Evolutionary conservation across 53 echinoderm and acorn worm species (phyloP).

Genomic region (Apostichopus leukothele): DNA sequence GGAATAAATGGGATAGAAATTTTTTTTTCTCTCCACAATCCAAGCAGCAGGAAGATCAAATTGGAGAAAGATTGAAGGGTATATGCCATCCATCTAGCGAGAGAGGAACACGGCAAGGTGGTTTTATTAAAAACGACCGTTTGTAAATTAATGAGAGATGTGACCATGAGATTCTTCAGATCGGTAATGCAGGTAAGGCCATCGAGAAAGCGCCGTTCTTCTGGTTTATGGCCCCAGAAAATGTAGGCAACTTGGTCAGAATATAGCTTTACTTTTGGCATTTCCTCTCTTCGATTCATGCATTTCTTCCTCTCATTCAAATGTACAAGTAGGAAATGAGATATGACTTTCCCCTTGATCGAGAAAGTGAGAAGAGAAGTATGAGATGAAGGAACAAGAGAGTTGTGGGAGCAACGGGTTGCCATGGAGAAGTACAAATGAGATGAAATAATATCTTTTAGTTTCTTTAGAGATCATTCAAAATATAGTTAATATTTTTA

Average conservation of each 20-base stretch:
- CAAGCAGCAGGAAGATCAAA: conserved; percentile 3
- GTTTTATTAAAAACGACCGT: not conserved
- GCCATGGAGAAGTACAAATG: not conserved
- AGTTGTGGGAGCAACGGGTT: not conserved
- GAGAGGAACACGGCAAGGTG: not conserved
- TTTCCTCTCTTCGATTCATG: not conserved
- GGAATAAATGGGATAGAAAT: conserved; percentile 22
- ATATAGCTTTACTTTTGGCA: not conserved
- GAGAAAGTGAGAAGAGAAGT: not conserved
- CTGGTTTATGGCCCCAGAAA: not conserved
- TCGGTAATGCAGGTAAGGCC: not conserved
- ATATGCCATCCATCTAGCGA: not conserved
- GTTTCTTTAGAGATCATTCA: no score
- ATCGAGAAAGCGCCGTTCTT: not conserved
- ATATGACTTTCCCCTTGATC: not conserved
- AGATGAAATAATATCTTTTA: no score
- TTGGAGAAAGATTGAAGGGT: conserved; percentile 12
- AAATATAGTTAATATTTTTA: no score
- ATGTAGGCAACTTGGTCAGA: not conserved
- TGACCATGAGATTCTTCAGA: conserved; percentile 1
- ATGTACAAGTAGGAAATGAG: conserved; percentile 1
- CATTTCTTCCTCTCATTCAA: not conserved
- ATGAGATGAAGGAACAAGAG: not conserved
- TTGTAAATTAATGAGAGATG: not conserved
- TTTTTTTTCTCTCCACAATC: not conserved